Conservation (phyloP, 2,797 vertebrate genomes). For the Babyrousa celebensis region DNA sequence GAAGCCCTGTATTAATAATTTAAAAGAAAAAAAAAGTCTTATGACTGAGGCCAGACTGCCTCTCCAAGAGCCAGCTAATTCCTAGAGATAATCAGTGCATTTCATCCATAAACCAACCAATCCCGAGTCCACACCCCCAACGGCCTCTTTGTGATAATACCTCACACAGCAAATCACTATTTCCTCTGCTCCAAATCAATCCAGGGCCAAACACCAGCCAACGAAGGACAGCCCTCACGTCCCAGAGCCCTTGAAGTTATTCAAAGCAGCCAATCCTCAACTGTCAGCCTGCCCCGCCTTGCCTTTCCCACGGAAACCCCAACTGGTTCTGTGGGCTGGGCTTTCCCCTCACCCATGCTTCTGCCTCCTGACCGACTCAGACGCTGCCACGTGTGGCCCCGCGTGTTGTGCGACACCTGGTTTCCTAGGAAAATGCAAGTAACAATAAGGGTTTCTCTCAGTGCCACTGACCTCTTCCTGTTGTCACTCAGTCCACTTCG, state of each 20-base stretch:
- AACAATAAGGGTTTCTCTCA: background rate
- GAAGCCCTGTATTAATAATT: background rate
- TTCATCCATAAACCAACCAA: background rate
- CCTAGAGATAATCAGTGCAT: background rate
- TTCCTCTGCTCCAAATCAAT: background rate
- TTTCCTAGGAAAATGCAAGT: background rate
- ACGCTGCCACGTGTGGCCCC: too few relatives aligned
- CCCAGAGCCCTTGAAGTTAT: background rate
- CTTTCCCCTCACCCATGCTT: background rate
- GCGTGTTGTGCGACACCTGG: background rate
- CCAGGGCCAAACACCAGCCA: background rate
- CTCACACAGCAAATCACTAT: background rate
- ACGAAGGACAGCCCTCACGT: background rate
- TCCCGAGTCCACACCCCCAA: background rate
- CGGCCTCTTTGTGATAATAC: background rate
- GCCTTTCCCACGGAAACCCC: background rate
- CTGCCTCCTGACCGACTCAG: background rate
- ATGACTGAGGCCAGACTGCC: background rate
- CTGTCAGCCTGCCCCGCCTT: too few relatives aligned
- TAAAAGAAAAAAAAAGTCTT: background rate
- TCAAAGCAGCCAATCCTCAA: background rate
- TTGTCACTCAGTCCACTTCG: background rate
- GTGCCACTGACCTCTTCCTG: background rate
- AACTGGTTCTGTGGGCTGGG: accelerated
- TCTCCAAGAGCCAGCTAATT: background rate